Conservation (phyloP, 2,797 vertebrate species). For the Pogoniulus pusillus region DNA sequence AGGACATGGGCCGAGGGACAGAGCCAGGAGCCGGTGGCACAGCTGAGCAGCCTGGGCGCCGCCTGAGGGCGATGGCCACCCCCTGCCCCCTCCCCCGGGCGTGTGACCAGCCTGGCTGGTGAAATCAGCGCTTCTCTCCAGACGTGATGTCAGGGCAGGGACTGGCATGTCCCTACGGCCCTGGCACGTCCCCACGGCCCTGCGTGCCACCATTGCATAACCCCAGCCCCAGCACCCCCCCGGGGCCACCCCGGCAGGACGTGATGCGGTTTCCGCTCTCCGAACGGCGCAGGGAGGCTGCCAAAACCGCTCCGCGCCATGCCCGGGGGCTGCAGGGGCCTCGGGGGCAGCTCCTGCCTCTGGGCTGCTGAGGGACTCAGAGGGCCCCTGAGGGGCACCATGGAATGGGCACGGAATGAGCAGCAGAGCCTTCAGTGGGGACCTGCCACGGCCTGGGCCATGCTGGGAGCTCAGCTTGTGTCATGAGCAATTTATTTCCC, state of each 20-base stretch:
- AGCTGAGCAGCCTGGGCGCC: background rate
- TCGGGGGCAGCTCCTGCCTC: background rate
- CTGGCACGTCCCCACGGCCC: background rate
- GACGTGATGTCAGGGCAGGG: background rate
- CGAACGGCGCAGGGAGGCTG: background rate
- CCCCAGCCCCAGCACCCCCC: background rate
- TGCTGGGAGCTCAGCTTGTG: background rate
- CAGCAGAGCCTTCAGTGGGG: background rate
- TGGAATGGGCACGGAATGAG: fast-evolving
- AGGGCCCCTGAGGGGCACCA: fast-evolving
- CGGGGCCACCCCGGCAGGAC: background rate
- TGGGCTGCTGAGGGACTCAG: background rate
- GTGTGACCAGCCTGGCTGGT: fast-evolving
- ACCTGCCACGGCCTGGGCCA: background rate
- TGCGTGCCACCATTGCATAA: background rate
- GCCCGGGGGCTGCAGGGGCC: background rate
- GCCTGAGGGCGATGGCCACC: background rate
- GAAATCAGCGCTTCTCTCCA: background rate
- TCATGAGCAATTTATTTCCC: fast-evolving
- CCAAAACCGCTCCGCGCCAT: fast-evolving
- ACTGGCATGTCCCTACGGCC: background rate
- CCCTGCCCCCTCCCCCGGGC: fast-evolving
- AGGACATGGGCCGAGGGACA: background rate
- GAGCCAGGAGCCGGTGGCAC: background rate
- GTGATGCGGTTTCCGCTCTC: background rate